Evolutionary conservation across 2,888 invertebrate genomes (phyloP).

Genomic region (Drosophila testacea): DNA sequence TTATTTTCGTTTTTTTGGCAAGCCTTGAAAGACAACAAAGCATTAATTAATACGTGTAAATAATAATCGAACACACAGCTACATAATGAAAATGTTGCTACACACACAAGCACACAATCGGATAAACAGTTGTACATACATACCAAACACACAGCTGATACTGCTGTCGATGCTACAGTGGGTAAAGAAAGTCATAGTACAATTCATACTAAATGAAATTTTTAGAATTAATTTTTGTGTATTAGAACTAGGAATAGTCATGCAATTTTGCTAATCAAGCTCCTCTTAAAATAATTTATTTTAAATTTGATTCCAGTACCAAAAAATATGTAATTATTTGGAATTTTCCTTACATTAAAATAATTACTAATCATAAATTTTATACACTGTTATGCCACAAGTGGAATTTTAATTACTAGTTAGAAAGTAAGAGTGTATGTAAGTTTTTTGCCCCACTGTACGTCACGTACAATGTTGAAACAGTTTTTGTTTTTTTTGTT

Average conservation of each 20-base stretch:
- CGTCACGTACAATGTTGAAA: slow-evolving; percentile 17
- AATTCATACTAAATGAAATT: neutral
- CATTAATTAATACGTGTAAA: slow-evolving; percentile 66
- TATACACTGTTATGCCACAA: neutral
- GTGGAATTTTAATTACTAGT: neutral
- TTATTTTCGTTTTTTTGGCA: slow-evolving; percentile 44
- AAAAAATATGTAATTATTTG: too few species aligned
- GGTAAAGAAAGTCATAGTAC: slow-evolving; percentile 14
- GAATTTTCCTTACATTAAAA: too few species aligned
- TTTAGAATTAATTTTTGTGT: too few species aligned
- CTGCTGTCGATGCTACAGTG: slow-evolving; percentile 37
- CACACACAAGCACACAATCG: slow-evolving; percentile 3
- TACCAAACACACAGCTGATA: slow-evolving; percentile 55
- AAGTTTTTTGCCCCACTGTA: slow-evolving; percentile 24
- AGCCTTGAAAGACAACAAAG: slow-evolving; percentile 64
- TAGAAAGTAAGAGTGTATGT: neutral
- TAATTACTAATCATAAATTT: too few species aligned
- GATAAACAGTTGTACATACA: slow-evolving; percentile 19
- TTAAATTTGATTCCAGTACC: too few species aligned
- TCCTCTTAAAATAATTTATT: too few species aligned
- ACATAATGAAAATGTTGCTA: slow-evolving; percentile 51
- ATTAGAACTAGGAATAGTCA: too few species aligned
- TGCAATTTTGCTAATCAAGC: too few species aligned
- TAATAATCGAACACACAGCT: slow-evolving; percentile 53
- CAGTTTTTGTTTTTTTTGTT: slow-evolving; percentile 15